Evolutionary conservation across 2,888 invertebrate species (phyloP), one percentile per base, ranked within the genome.

Genomic region (Argyresthia goedartella): DNA sequence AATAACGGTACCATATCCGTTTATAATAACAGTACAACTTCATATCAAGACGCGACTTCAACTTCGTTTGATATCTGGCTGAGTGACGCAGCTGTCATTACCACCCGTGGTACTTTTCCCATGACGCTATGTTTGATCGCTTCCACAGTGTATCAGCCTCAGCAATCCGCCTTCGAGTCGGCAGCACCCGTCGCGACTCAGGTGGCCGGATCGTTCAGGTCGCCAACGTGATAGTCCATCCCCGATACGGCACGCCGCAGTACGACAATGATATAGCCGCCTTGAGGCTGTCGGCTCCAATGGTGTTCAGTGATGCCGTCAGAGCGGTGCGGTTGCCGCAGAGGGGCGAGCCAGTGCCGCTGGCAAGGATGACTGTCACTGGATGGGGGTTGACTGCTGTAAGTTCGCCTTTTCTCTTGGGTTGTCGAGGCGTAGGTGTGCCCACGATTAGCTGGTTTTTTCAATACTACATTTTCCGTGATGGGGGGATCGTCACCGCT

Each of bases 341-440:
- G 56, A 61, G 65, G 1, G 59, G 77, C 0, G 77, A 81, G 56
- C 59, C 67, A 0, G 77, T 87, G 8, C 87, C 87, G 0, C 61
- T 85, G 0, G 82, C 81, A 0, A 63, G 82, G 50, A 63, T 87
- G 0, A 81, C 84, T 7, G 82, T 87, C 1, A 81, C 85, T 0
- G 87, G 87, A 1, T 88, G 87, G 87, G 87, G 87, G 0, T 62
- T 84, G 0, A 84, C 85, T 52, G 81, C 78, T 57, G 87, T 87
- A 56, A 74, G 76, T 72, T 57, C 47, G 25, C 33, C 25, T 44
- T 9, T 8, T 7, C 4, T 14, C 6, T 44, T n/a, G n/a, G n/a
- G n/a, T n/a, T n/a, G n/a, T n/a, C n/a, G n/a, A n/a, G n/a, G n/a
- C n/a, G n/a, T n/a, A n/a, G n/a, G n/a, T n/a, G n/a, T n/a, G n/a